Evolutionary conservation across 2,888 invertebrate genomes (phyloP).

Genomic region (Agriopis marginaria): DNA sequence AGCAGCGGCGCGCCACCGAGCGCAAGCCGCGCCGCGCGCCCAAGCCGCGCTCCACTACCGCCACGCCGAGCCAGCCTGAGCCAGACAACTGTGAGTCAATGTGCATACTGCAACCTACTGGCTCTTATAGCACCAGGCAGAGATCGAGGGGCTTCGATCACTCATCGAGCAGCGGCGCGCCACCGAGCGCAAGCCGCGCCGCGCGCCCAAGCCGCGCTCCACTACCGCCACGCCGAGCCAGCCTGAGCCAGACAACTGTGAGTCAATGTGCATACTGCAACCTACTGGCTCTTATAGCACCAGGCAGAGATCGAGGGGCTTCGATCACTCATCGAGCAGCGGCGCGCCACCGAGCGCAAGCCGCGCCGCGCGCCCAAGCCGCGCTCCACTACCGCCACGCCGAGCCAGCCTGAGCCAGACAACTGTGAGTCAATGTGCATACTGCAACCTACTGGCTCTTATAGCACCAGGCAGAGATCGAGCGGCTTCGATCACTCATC

Average conservation of each 20-base stretch:
- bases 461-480: conserved; percentile 98
- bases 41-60: conserved; percentile 7
- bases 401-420: not conserved
- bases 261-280: not conserved
- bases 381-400: conserved; percentile 3
- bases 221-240: not conserved
- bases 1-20: conserved; percentile 70
- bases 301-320: conserved; percentile 96
- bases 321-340: conserved; percentile 83
- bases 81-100: conserved; percentile 7
- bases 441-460: not conserved
- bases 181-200: conserved; percentile 49
- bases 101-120: not conserved
- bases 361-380: conserved; percentile 23
- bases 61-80: not conserved
- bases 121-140: conserved; percentile 94
- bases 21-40: conserved; percentile 34
- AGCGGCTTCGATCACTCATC: conserved; percentile 84
- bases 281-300: conserved; percentile 87
- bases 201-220: conserved; percentile 21
- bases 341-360: conserved; percentile 61
- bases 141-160: conserved; percentile 92
- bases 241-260: conserved; percentile 9
- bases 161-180: conserved; percentile 77
- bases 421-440: not conserved